These are phyloP conservation scores for Diadema setosum DNA, from an alignment of 35 echinoderm and acorn worm species.

Conservation along the genomic window DNA sequence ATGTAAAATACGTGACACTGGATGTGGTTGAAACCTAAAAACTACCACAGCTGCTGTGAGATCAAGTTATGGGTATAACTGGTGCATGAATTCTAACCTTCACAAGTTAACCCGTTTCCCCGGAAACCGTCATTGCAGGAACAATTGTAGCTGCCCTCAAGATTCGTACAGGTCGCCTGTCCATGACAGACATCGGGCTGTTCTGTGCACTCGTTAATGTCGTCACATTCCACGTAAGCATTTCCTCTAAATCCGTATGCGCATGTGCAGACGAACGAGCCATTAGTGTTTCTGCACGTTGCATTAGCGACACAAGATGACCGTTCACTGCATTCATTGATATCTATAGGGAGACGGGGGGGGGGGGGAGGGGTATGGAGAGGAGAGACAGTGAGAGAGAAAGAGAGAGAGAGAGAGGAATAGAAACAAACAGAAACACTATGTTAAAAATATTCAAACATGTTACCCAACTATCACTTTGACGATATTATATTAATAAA, in stretches of 20 bases:
- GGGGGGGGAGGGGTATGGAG: no score
- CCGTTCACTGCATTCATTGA: conserved; percentile 50
- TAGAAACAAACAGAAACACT: no score
- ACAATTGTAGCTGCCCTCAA: conserved; percentile 10
- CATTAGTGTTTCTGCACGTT: conserved; percentile 56
- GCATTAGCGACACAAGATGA: conserved; percentile 37
- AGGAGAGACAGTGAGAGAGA: no score
- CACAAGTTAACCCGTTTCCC: conserved; percentile 7
- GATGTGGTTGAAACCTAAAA: no score
- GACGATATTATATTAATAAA: no score
- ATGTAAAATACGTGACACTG: no score
- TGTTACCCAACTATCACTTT: no score
- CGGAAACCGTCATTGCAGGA: conserved; percentile 25
- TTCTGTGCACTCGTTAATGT: conserved; percentile 56
- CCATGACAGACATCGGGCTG: conserved; percentile 7
- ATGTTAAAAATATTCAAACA: no score
- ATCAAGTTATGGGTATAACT: no score
- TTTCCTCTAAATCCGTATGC: conserved; percentile 57
- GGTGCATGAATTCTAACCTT: no score
- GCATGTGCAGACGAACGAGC: conserved; percentile 57
- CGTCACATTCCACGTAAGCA: background rate
- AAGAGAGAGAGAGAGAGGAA: no score
- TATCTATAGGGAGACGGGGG: conserved; percentile 60
- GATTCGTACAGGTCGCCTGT: conserved; percentile 14
- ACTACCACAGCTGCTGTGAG: no score